These are phyloP conservation scores for Xanthia togata DNA, from an alignment of 2,888 invertebrate species.

Conservation along the genomic window DNA sequence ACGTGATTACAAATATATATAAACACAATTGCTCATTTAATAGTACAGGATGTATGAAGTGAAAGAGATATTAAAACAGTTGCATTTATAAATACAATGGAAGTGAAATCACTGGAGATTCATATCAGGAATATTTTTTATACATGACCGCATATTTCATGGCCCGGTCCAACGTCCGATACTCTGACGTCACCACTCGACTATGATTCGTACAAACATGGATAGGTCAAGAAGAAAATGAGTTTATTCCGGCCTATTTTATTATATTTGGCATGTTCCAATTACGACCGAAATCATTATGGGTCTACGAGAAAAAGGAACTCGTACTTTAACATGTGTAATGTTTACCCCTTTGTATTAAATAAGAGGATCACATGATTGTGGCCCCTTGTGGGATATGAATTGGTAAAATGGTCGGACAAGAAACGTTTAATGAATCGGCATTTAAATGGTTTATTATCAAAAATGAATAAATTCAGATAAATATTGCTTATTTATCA, in stretches of 20 bases:
- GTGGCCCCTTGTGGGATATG: conserved; percentile 8
- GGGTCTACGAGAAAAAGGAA: conserved; percentile 55
- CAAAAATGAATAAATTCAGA: not conserved
- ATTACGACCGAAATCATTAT: conserved; percentile 61
- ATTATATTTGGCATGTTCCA: conserved; percentile 58
- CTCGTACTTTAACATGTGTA: conserved; percentile 37
- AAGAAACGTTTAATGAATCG: conserved; percentile 22
- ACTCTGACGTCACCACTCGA: conserved; percentile 24
- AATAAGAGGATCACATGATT: conserved; percentile 53
- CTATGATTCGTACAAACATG: conserved; percentile 40
- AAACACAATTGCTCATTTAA: too few species aligned
- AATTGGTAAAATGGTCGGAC: conserved; percentile 30
- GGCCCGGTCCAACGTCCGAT: conserved; percentile 13
- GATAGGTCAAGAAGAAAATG: conserved; percentile 52
- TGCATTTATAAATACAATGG: conserved; percentile 32
- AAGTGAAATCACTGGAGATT: conserved; percentile 30
- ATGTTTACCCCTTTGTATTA: conserved; percentile 42
- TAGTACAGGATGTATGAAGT: not conserved
- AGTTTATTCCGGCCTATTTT: conserved; percentile 49
- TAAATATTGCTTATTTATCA: not conserved
- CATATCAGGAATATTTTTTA: conserved; percentile 6
- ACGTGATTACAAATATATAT: too few species aligned
- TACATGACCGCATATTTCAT: conserved; percentile 17
- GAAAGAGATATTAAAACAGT: conserved; percentile 15
- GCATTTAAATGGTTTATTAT: conserved; percentile 11